Evolutionary conservation across 2,888 invertebrate species (phyloP).

Genomic region (Latrodectus elegans): DNA sequence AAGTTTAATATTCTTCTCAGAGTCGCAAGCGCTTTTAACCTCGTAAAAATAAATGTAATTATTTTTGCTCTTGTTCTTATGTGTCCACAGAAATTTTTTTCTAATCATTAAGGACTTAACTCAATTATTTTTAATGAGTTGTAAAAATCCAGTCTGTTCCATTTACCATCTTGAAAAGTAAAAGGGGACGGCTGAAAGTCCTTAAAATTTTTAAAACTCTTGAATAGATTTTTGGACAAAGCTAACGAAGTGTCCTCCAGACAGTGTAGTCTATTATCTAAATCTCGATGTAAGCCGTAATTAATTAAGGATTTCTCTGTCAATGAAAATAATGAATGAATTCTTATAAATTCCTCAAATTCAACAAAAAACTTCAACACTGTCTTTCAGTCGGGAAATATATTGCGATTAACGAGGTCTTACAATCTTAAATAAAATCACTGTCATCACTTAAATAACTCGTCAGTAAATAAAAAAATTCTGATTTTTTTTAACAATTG

Average conservation of each 20-base stretch:
- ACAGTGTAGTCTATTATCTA: slow-evolving; percentile 17
- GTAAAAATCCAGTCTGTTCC: slow-evolving; percentile 41
- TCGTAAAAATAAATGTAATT: slow-evolving; percentile 1
- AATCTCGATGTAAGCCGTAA: slow-evolving; percentile 23
- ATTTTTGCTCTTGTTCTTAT: not conserved
- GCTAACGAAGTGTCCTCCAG: slow-evolving; percentile 50
- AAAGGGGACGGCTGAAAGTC: slow-evolving; percentile 32
- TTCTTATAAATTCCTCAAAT: not conserved
- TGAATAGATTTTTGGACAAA: slow-evolving; percentile 34
- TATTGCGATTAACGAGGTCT: not conserved
- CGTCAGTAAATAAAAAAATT: too few species aligned
- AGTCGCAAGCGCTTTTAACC: not conserved
- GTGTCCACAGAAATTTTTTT: slow-evolving; percentile 22
- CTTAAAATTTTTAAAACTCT: slow-evolving; percentile 41
- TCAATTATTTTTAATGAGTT: slow-evolving; percentile 59
- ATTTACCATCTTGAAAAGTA: slow-evolving; percentile 18
- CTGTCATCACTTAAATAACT: too few species aligned
- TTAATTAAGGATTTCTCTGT: slow-evolving; percentile 31
- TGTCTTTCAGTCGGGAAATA: not conserved
- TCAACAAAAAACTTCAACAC: not conserved
- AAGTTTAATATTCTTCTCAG: not conserved
- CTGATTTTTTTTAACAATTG: too few species aligned
- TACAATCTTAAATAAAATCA: not conserved
- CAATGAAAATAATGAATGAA: not conserved
- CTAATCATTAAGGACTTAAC: slow-evolving; percentile 43